Conservation (phyloP, 2,888 invertebrate genomes). For the Dyspetes luteomarginatus region DNA sequence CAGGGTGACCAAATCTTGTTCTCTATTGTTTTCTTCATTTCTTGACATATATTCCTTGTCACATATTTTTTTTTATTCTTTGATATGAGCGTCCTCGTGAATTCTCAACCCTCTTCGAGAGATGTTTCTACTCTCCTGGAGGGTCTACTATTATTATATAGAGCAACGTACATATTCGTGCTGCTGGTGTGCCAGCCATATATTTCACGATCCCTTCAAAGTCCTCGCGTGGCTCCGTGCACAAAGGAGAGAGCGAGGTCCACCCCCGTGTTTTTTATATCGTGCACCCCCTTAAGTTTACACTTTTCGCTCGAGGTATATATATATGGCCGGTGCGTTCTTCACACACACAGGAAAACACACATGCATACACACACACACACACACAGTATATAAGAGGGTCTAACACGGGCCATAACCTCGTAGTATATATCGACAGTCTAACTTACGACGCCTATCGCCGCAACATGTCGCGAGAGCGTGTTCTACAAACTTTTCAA, state of each 20-base stretch:
- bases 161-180: neutral
- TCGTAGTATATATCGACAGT: slow-evolving; percentile 74
- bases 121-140: slow-evolving; percentile 22
- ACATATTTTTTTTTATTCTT: neutral
- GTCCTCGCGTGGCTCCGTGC: slow-evolving; percentile 32
- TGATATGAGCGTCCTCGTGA: neutral
- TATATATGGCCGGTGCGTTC: slow-evolving; percentile 50
- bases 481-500: slow-evolving; percentile 82
- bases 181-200: slow-evolving; percentile 55
- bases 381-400: slow-evolving; percentile 25
- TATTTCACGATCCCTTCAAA: slow-evolving; percentile 56
- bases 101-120: slow-evolving; percentile 47
- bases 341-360: too few relatives aligned
- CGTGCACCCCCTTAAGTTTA: slow-evolving; percentile 74
- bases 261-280: slow-evolving; percentile 48
- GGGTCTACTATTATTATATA: too few relatives aligned
- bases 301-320: slow-evolving; percentile 70
- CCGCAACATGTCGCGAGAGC: slow-evolving; percentile 80
- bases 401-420: slow-evolving; percentile 39
- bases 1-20: too few relatives aligned
- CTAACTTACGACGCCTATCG: slow-evolving; percentile 81
- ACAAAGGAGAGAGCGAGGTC: slow-evolving; percentile 42
- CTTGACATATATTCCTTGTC: neutral
- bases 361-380: neutral
- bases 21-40: too few relatives aligned